Percentiles rank a stretch among this genome's conserved stretches.
phyloP scores from a whole-genome alignment of 2,113 vertebrate species.

The Piprites chloris region DNA sequence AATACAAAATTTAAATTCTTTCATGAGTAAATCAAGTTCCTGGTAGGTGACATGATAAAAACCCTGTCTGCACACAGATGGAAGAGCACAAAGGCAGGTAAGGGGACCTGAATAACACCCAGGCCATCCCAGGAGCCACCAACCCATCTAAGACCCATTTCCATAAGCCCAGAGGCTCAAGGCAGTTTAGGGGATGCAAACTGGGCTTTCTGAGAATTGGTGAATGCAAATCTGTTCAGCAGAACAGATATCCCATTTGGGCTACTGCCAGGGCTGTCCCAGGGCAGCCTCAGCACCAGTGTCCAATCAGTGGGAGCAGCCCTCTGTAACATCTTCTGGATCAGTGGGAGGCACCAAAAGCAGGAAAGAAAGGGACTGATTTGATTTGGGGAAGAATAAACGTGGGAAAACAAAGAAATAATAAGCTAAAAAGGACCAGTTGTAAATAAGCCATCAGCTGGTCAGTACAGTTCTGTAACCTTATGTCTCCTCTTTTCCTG shows the following conservation, averaged over 20 bases:
- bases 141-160: background rate
- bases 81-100: background rate
- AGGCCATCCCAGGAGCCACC: background rate
- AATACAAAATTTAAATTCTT: background rate
- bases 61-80: background rate
- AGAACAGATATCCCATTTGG: accelerated
- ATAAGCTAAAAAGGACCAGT: background rate
- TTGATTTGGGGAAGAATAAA: background rate
- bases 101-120: background rate
- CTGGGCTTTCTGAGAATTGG: background rate
- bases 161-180: background rate
- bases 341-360: background rate
- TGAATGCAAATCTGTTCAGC: background rate
- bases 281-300: accelerated
- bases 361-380: background rate
- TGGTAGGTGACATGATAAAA: background rate
- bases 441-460: background rate
- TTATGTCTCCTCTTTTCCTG: background rate
- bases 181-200: background rate
- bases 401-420: background rate
- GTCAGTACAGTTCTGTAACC: background rate
- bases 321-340: background rate
- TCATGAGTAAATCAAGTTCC: background rate
- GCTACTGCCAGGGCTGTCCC: background rate
- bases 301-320: background rate